Evolutionary conservation across 53 echinoderm and acorn worm genomes (phyloP).

Genomic region (Zoroaster sp.): DNA sequence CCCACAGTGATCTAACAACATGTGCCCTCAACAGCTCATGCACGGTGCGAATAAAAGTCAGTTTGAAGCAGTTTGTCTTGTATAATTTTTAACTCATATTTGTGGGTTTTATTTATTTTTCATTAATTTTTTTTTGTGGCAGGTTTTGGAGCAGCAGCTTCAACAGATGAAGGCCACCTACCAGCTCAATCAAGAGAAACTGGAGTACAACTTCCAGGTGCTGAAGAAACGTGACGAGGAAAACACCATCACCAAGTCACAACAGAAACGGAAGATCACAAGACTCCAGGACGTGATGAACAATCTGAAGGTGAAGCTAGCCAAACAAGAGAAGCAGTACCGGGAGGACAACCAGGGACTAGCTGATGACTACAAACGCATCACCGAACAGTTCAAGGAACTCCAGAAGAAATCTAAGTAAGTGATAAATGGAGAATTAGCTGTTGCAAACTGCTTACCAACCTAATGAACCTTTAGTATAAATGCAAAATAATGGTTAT

Average conservation of each 20-base stretch:
- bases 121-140: background rate
- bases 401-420: slow-evolving; percentile 99
- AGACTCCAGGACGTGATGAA: slow-evolving; percentile 98
- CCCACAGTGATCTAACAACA: no score
- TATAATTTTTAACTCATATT: background rate
- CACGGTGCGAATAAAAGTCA: background rate
- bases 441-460: no score
- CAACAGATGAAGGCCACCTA: slow-evolving; percentile 99
- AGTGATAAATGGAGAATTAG: background rate
- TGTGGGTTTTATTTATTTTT: background rate
- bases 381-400: slow-evolving; percentile 99
- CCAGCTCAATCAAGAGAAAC: slow-evolving; percentile 97
- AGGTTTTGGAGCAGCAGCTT: slow-evolving; percentile 98
- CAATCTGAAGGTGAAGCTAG: slow-evolving; percentile 89
- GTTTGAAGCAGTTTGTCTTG: background rate
- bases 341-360: slow-evolving; percentile 93
- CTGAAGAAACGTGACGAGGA: slow-evolving; percentile 98
- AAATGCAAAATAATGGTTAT: no score
- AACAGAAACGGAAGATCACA: slow-evolving; percentile 88
- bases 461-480: no score
- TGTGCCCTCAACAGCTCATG: no score
- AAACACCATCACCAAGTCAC: slow-evolving; percentile 95
- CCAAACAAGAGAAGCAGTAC: slow-evolving; percentile 98
- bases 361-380: slow-evolving; percentile 98
- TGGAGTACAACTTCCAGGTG: slow-evolving; percentile 99